Evolutionary conservation across 1,140 invertebrate species (phyloP).

Genomic region (Drosophila ironensis): DNA sequence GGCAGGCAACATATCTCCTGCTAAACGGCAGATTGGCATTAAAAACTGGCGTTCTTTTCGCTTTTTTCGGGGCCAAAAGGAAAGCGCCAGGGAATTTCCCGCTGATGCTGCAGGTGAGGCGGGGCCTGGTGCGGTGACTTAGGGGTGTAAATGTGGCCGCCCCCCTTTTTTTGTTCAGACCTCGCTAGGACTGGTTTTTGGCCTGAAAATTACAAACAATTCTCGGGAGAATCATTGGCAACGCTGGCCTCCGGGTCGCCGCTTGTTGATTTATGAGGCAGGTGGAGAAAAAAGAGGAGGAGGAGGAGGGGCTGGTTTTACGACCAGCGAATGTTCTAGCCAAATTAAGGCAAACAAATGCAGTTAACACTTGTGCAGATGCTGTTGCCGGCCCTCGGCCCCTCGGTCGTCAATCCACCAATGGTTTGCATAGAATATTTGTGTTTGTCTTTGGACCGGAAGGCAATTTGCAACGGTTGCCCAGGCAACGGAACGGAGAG

Average conservation of each 20-base stretch:
- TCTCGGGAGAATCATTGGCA: conserved; percentile 61
- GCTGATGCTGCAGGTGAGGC: conserved; percentile 27
- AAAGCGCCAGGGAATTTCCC: conserved; percentile 10
- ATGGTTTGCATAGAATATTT: conserved; percentile 40
- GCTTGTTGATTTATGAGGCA: conserved; percentile 53
- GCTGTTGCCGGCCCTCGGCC: background rate
- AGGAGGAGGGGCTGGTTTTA: background rate
- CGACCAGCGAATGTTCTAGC: conserved; percentile 1
- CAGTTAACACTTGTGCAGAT: conserved; percentile 27
- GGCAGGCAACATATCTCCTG: conserved; percentile 25
- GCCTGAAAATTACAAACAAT: conserved; percentile 67
- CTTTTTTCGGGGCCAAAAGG: background rate
- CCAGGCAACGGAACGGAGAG: background rate
- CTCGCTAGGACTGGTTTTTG: conserved; percentile 43
- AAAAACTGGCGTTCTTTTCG: conserved; percentile 47
- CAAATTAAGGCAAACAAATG: conserved; percentile 45
- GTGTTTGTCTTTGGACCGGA: conserved; percentile 26
- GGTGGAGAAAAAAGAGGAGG: background rate
- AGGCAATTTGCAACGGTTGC: conserved; percentile 25
- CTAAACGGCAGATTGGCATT: conserved; percentile 72
- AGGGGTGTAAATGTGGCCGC: conserved; percentile 5
- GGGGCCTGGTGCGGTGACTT: background rate
- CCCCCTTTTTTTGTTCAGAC: conserved; percentile 1
- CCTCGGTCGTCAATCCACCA: conserved; percentile 24
- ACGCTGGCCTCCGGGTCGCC: conserved; percentile 30